These are phyloP conservation scores for Pseudopleuronectes americanus DNA, from an alignment of 2,797 vertebrate species.

Conservation along the genomic window DNA sequence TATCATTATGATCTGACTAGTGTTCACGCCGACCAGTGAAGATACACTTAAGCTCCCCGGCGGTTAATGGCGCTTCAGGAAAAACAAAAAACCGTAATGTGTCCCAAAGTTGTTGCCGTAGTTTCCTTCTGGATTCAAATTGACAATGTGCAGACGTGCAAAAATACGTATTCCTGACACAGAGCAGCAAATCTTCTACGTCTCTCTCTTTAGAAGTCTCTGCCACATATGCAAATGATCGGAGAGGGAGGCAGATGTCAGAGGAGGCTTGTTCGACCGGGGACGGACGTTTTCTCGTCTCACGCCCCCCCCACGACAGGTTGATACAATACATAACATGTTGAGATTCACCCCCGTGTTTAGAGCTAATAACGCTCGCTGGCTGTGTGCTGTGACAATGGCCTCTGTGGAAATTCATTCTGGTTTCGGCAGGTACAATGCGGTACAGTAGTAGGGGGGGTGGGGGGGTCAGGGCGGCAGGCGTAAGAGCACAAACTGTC, in stretches of 20 bases:
- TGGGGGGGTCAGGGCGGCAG: conserved; percentile 18
- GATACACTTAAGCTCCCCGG: conserved; percentile 23
- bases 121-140: conserved; percentile 29
- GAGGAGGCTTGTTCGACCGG: conserved; percentile 40
- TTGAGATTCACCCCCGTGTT: conserved; percentile 28
- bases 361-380: conserved; percentile 19
- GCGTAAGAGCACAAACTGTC: conserved; percentile 3
- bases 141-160: conserved; percentile 9
- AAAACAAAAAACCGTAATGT: conserved; percentile 31
- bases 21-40: conserved; percentile 47
- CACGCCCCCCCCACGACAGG: conserved; percentile 15
- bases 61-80: conserved; percentile 18
- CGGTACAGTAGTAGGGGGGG: too few species aligned
- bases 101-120: conserved; percentile 13
- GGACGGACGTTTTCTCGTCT: conserved; percentile 16
- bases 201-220: conserved; percentile 20
- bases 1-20: conserved; percentile 56
- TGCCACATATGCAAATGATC: conserved; percentile 50
- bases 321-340: conserved; percentile 29
- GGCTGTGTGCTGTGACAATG: neutral
- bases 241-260: conserved; percentile 59
- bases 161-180: neutral
- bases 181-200: neutral
- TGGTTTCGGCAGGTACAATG: conserved; percentile 7
- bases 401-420: conserved; percentile 20